phyloP scores from a whole-genome alignment of 1,140 invertebrate genomes.

The Metopolophium dirhodum region DNA sequence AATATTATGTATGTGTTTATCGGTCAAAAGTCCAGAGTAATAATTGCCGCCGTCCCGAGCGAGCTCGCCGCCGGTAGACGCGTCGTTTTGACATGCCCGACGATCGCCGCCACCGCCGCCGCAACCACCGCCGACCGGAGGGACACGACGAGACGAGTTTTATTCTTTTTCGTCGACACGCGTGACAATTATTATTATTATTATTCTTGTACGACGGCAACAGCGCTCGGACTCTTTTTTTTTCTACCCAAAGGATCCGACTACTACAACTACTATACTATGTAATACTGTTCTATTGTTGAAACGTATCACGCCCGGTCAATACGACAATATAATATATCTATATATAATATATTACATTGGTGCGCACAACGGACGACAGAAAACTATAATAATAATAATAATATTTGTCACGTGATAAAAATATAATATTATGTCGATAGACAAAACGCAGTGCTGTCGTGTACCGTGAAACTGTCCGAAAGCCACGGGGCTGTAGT shows the following conservation, averaged over 20 bases:
- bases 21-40: background rate
- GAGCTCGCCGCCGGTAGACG: background rate
- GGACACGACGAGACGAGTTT: background rate
- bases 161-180: background rate
- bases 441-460: background rate
- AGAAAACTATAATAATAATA: background rate
- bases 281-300: conserved; percentile 7
- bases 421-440: background rate
- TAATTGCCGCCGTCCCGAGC: background rate
- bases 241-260: background rate
- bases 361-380: background rate
- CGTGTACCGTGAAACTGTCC: background rate
- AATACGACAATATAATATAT: background rate
- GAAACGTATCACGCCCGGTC: background rate
- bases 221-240: background rate
- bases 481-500: background rate
- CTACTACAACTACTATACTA: background rate
- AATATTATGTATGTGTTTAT: background rate
- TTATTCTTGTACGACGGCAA: background rate
- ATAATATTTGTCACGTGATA: background rate
- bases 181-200: background rate
- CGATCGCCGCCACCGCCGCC: background rate
- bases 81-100: background rate
- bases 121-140: no score
- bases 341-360: background rate